Evolutionary conservation across 2,797 vertebrate genomes (phyloP).

Genomic region (Setipinna tenuifilis): DNA sequence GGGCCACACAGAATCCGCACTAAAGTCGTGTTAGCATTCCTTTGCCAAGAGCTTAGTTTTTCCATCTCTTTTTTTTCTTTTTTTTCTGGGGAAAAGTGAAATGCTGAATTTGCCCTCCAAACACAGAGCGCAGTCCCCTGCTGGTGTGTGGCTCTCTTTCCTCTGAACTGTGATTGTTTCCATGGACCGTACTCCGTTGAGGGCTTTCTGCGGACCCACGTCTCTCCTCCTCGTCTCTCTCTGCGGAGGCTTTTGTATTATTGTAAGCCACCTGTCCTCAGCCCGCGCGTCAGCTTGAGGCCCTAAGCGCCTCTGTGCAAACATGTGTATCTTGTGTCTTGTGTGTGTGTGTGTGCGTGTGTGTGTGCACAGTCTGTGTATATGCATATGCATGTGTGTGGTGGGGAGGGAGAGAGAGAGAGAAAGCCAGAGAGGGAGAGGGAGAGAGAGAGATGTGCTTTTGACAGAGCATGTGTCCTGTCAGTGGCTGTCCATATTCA

Average conservation of each 20-base stretch:
- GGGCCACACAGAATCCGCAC: conserved; percentile 10
- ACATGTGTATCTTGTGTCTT: conserved; percentile 32
- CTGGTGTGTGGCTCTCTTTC: conserved; percentile 6
- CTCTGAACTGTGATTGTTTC: conserved; percentile 23
- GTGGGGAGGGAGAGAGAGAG: conserved; percentile 54
- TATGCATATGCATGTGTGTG: conserved; percentile 47
- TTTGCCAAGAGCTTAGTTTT: background rate
- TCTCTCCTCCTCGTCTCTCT: background rate
- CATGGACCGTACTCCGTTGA: background rate
- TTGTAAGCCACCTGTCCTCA: conserved; percentile 12
- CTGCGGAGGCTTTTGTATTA: background rate
- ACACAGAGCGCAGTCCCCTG: conserved; percentile 2
- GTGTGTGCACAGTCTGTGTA: background rate
- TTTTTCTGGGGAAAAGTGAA: background rate
- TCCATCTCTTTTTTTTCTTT: conserved; percentile 26
- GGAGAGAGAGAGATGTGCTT: conserved; percentile 61
- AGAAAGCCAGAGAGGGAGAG: conserved; percentile 7
- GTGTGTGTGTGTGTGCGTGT: conserved; percentile 44
- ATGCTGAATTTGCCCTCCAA: conserved; percentile 23
- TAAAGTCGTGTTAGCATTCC: conserved; percentile 18
- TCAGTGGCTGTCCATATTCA: background rate
- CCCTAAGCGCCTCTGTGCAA: conserved; percentile 39
- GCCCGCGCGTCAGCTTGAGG: background rate
- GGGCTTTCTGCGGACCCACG: background rate
- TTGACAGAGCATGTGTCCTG: conserved; percentile 55